These are phyloP conservation scores for Salvelinus namaycush DNA, from an alignment of 2,113 vertebrate genomes.

Conservation along the genomic window DNA sequence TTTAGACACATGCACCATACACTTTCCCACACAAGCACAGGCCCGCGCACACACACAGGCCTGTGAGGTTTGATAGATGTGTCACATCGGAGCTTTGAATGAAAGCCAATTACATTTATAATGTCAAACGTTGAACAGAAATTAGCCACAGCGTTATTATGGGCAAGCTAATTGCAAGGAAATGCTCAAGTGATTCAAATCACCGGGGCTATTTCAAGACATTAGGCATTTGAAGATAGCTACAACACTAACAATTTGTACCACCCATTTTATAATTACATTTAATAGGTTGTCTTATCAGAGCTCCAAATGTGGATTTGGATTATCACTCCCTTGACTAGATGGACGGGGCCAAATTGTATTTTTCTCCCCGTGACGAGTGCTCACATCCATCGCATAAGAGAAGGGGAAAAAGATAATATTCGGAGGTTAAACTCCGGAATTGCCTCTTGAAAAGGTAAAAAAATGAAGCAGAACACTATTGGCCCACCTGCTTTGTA, in stretches of 20 bases:
- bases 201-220: conserved; percentile 73
- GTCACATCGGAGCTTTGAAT: conserved; percentile 89
- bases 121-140: conserved; percentile 95
- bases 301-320: conserved; percentile 68
- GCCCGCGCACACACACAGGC: conserved; percentile 30
- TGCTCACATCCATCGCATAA: conserved; percentile 54
- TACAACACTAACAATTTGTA: conserved; percentile 70
- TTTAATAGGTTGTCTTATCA: conserved; percentile 79
- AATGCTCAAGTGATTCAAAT: conserved; percentile 78
- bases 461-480: conserved; percentile 56
- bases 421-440: conserved; percentile 70
- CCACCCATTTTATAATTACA: conserved; percentile 75
- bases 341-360: conserved; percentile 64
- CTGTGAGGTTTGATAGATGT: conserved; percentile 89
- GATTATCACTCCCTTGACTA: conserved; percentile 68
- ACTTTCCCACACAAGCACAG: conserved; percentile 30
- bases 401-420: conserved; percentile 61
- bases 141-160: conserved; percentile 80
- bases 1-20: conserved; percentile 10
- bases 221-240: conserved; percentile 77
- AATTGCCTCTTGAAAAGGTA: conserved; percentile 72
- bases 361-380: conserved; percentile 55
- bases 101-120: conserved; percentile 97
- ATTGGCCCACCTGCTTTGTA: conserved; percentile 59
- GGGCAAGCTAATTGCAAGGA: conserved; percentile 76